These are phyloP conservation scores for Thinocorus orbignyianus DNA, from an alignment of 2,113 vertebrate genomes.

Conservation along the genomic window DNA sequence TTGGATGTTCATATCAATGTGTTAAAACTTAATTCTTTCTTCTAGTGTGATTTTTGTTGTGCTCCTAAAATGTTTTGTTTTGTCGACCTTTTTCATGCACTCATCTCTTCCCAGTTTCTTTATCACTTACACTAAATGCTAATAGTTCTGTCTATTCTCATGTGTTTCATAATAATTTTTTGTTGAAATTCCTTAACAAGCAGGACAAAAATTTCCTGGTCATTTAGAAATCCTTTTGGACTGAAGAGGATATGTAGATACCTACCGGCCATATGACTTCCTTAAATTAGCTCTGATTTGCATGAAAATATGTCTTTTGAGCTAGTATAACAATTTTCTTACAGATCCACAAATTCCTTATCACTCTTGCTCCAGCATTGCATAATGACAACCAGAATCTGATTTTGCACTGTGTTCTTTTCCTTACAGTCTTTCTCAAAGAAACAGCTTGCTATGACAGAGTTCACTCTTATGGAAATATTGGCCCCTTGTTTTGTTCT, in stretches of 20 bases:
- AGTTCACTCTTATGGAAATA: neutral
- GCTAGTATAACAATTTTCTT: neutral
- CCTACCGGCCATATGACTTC: neutral
- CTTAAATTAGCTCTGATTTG: neutral
- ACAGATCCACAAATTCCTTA: neutral
- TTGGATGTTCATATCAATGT: neutral
- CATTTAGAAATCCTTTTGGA: neutral
- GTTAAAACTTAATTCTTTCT: neutral
- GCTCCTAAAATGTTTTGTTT: neutral
- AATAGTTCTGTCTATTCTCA: neutral
- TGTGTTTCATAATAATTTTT: neutral
- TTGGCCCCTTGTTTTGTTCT: neutral
- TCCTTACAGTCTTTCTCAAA: neutral
- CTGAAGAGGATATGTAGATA: neutral
- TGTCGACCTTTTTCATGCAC: neutral
- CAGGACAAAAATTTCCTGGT: neutral
- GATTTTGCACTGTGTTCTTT: neutral
- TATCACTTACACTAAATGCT: neutral
- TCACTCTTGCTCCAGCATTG: neutral
- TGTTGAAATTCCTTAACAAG: neutral
- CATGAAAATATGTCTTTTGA: neutral
- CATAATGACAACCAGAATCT: neutral
- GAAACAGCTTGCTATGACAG: neutral
- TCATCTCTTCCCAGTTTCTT: neutral
- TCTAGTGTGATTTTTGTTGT: neutral